Conservation (phyloP, 2,888 invertebrate species). For the Neoaliturus tenellus region DNA sequence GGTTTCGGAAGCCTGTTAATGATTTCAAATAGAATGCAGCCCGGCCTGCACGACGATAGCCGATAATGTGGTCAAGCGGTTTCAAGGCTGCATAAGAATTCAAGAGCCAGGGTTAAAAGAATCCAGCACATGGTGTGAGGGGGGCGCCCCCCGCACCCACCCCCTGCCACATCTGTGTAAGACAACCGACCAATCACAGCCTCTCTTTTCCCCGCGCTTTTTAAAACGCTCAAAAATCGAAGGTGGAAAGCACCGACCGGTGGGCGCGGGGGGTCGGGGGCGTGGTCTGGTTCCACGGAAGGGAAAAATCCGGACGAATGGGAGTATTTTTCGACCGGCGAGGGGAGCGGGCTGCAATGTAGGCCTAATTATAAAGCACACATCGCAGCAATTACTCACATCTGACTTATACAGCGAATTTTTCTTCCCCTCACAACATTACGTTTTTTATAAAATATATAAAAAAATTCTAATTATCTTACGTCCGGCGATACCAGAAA, state of each 20-base stretch:
- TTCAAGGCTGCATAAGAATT: slow-evolving; percentile 34
- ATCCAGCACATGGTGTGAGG: slow-evolving; percentile 39
- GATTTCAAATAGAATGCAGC: slow-evolving; percentile 40
- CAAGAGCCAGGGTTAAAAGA: not conserved
- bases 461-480: slow-evolving; percentile 5
- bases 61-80: slow-evolving; percentile 39
- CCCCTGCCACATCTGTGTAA: slow-evolving; percentile 1
- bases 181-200: slow-evolving; percentile 49
- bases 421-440: slow-evolving; percentile 63
- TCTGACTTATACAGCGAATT: slow-evolving; percentile 65
- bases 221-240: slow-evolving; percentile 42
- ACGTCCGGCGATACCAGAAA: not conserved
- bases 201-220: slow-evolving; percentile 52
- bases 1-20: not conserved
- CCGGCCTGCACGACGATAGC: slow-evolving; percentile 15
- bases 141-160: slow-evolving; percentile 23
- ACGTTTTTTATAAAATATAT: slow-evolving; percentile 60
- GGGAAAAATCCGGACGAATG: slow-evolving; percentile 49
- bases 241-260: slow-evolving; percentile 34
- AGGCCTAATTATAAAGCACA: slow-evolving; percentile 60
- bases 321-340: slow-evolving; percentile 51
- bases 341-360: slow-evolving; percentile 52
- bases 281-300: slow-evolving; percentile 53
- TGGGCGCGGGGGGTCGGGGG: slow-evolving; percentile 53
- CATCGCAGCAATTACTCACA: slow-evolving; percentile 64